These are phyloP conservation scores for Morinoia aosen DNA, from an alignment of 2,888 invertebrate genomes.

Conservation along the genomic window DNA sequence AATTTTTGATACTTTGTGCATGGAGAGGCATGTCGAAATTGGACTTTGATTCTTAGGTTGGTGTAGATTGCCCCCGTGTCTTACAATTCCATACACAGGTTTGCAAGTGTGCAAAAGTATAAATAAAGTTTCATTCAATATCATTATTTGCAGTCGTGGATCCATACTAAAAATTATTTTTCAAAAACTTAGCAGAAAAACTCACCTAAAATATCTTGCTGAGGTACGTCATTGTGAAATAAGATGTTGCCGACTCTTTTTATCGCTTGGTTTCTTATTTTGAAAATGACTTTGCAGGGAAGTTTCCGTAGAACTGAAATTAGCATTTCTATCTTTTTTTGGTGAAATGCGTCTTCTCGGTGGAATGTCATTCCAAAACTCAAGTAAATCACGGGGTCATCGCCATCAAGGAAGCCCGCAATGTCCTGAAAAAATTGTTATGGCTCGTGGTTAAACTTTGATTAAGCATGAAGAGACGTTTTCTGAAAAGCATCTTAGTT, in stretches of 20 bases:
- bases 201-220: conserved; percentile 7
- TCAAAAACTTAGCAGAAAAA: not conserved
- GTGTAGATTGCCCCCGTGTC: too few species aligned
- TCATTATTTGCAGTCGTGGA: too few species aligned
- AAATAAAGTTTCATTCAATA: too few species aligned
- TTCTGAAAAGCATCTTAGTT: too few species aligned
- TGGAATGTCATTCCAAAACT: not conserved
- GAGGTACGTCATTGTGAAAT: not conserved
- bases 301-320: not conserved
- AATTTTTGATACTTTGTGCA: too few species aligned
- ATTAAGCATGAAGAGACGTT: too few species aligned
- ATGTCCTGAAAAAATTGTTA: not conserved
- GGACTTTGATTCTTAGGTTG: too few species aligned
- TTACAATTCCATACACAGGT: too few species aligned
- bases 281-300: conserved; percentile 4
- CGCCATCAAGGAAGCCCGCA: not conserved
- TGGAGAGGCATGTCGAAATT: too few species aligned
- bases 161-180: too few species aligned
- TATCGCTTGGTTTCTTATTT: not conserved
- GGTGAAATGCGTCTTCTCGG: not conserved
- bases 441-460: too few species aligned
- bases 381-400: not conserved
- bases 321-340: not conserved
- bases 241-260: not conserved
- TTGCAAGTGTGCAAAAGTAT: too few species aligned